Evolutionary conservation across 2,888 invertebrate species (phyloP).

Genomic region (Nomada ruficornis): DNA sequence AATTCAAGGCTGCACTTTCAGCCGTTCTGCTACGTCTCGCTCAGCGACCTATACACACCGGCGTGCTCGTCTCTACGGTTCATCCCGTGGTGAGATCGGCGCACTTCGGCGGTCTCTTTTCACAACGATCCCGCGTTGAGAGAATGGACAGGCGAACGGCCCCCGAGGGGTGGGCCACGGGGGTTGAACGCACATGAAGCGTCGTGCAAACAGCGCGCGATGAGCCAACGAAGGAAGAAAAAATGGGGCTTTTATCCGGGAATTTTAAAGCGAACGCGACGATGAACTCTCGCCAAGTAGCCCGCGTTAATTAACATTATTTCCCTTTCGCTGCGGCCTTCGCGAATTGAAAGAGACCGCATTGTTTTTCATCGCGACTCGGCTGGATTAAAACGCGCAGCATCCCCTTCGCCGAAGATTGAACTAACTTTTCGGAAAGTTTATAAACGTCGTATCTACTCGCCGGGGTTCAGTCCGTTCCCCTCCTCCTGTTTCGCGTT

Average conservation of each 20-base stretch:
- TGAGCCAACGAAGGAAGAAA: slow-evolving; percentile 8
- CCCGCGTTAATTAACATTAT: slow-evolving; percentile 60
- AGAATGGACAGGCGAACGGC: slow-evolving; percentile 6
- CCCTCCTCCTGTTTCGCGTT: neutral
- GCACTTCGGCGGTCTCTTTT: slow-evolving; percentile 26
- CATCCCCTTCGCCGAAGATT: slow-evolving; percentile 19
- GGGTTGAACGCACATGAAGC: slow-evolving; percentile 36
- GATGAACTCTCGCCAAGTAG: slow-evolving; percentile 39
- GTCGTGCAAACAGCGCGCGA: slow-evolving; percentile 46
- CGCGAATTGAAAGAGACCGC: slow-evolving; percentile 14
- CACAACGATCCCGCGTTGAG: slow-evolving; percentile 15
- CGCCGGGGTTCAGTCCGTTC: neutral
- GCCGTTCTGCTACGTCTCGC: slow-evolving; percentile 13
- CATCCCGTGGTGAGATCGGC: slow-evolving; percentile 35
- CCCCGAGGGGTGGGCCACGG: neutral
- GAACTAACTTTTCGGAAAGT: slow-evolving; percentile 11
- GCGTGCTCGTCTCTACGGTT: slow-evolving; percentile 2
- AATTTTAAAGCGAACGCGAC: slow-evolving; percentile 42
- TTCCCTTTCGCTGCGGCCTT: slow-evolving; percentile 31
- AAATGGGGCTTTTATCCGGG: slow-evolving; percentile 44
- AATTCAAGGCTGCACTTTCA: slow-evolving; percentile 53
- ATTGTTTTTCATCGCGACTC: slow-evolving; percentile 1
- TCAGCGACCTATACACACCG: slow-evolving; percentile 4
- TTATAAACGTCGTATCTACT: neutral
- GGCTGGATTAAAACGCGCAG: slow-evolving; percentile 16